Conservation (phyloP, 2,888 invertebrate genomes). For the Lasioglossum oenotherae region DNA sequence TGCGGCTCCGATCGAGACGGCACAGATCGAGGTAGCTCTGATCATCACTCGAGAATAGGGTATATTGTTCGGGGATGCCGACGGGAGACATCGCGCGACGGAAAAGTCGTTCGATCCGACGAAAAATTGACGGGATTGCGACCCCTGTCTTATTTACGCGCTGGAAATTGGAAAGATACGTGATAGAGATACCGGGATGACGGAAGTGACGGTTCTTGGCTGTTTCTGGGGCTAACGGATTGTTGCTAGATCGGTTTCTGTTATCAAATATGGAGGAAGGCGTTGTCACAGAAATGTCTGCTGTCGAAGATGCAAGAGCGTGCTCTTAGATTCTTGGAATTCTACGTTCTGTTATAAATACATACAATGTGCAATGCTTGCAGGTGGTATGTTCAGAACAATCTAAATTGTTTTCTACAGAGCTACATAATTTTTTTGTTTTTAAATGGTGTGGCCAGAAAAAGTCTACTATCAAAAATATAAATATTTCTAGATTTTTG, state of each 20-base stretch:
- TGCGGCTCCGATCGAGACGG: background rate
- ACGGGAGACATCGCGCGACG: background rate
- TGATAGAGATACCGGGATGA: background rate
- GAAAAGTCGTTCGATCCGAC: background rate
- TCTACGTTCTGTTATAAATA: background rate
- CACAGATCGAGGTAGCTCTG: background rate
- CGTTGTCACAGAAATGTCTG: background rate
- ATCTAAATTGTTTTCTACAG: too few species aligned
- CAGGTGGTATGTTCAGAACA: too few species aligned
- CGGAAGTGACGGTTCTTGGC: background rate
- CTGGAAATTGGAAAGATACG: conserved; percentile 11
- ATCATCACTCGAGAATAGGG: background rate
- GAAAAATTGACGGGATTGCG: background rate
- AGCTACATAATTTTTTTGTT: too few species aligned
- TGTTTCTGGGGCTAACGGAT: background rate
- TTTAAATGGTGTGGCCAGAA: too few species aligned
- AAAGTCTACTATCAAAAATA: too few species aligned
- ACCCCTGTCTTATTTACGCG: background rate
- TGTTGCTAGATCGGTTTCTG: background rate
- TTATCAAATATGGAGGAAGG: background rate
- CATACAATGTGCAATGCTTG: too few species aligned
- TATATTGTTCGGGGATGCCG: background rate
- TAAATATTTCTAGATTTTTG: too few species aligned
- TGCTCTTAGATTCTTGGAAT: background rate
- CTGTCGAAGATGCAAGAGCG: background rate